phyloP scores from a whole-genome alignment of 2,797 vertebrate species.

The Poecile montanus region DNA sequence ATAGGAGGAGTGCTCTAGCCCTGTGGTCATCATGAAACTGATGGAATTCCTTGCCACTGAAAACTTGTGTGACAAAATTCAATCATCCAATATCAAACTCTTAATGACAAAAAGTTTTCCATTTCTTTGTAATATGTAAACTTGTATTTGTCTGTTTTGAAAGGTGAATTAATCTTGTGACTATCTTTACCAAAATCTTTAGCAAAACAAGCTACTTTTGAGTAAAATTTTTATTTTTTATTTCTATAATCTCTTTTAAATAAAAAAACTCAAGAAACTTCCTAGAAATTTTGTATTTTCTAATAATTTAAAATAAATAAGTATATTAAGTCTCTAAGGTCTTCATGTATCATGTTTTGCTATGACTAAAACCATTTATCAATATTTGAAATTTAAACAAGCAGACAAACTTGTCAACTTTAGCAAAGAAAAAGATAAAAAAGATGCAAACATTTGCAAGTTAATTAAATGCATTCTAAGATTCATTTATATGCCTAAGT shows the following conservation, averaged over 20 bases:
- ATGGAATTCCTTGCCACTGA: background rate
- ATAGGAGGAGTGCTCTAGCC: background rate
- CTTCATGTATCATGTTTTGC: background rate
- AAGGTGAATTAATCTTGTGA: background rate
- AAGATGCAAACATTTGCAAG: fast-evolving
- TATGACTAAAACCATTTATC: background rate
- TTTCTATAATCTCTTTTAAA: background rate
- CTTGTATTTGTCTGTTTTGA: background rate
- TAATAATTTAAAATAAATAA: background rate
- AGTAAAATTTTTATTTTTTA: background rate
- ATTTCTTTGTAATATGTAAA: background rate
- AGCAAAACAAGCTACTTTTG: background rate
- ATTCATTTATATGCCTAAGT: background rate
- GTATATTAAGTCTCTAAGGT: background rate
- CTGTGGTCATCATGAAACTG: background rate
- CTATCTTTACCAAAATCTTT: background rate
- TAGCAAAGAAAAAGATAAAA: background rate
- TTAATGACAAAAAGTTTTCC: background rate
- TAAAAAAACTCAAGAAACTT: background rate
- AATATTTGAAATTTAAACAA: background rate
- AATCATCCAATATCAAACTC: fast-evolving
- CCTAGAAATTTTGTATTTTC: background rate
- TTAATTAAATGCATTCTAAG: background rate
- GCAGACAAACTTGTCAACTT: background rate
- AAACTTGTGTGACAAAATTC: background rate